Conservation (phyloP, 2,113 vertebrate genomes). For the Cyphomyrus discorhynchus region DNA sequence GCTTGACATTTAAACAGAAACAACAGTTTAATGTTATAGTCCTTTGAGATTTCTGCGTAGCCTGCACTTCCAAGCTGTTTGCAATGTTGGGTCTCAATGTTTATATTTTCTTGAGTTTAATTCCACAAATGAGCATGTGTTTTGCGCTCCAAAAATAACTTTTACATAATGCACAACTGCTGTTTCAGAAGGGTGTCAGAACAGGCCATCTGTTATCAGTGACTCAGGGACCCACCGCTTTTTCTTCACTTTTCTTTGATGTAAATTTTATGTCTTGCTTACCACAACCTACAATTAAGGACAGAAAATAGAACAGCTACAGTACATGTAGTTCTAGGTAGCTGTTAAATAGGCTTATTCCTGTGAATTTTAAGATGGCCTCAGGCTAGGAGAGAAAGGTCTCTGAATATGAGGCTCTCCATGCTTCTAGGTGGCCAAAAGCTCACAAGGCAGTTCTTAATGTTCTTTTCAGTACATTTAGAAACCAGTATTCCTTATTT, state of each 20-base stretch:
- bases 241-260: not conserved
- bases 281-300: not conserved
- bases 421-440: not conserved
- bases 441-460: not conserved
- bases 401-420: not conserved
- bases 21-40: not conserved
- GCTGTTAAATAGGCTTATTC: not conserved
- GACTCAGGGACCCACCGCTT: not conserved
- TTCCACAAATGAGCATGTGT: conserved; percentile 9
- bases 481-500: not conserved
- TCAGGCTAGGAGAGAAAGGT: not conserved
- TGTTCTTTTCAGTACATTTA: not conserved
- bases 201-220: conserved; percentile 6
- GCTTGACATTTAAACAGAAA: not conserved
- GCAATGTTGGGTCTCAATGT: not conserved
- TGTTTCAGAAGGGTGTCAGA: not conserved
- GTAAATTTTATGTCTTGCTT: conserved; percentile 11
- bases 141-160: conserved; percentile 13
- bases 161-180: conserved; percentile 13
- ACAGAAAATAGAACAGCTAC: not conserved
- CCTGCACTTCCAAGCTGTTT: not conserved
- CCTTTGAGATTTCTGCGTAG: not conserved
- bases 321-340: not conserved
- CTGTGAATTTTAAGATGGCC: not conserved
- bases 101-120: conserved; percentile 5